Base-by-base conservation (phyloP, 2,797 vertebrate species). In the Salmo trutta region DNA sequence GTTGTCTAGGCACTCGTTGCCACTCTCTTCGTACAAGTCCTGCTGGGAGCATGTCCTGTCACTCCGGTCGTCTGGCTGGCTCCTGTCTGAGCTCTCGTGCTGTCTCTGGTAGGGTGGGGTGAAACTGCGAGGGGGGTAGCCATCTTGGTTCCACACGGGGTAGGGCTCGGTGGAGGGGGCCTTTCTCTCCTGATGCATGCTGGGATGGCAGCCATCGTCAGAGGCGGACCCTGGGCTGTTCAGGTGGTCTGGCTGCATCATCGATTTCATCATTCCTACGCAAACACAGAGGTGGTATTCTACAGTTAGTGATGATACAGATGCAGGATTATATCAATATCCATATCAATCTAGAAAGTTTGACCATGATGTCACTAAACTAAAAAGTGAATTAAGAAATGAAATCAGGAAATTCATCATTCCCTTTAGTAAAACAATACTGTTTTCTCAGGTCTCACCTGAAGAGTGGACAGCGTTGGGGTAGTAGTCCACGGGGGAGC, bases 401-500 rank as follows among this genome's bases (percentile, higher is more conserved):
- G 0, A n/a, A 59, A 59, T 59, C 56, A 59, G n/a, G 56, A n/a
- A n/a, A 19, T 59, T 59, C 19, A 59, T 59, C n/a, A 59, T 21
- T n/a, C 41, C 8, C 56, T 59, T 59, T 10, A 10, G 56, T n/a
- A 59, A 47, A 47, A 59, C 6, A n/a, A n/a, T 14, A 14, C 41
- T 14, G 14, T 47, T 59, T n/a, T 59, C 19, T n/a, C 56, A 66
- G 21, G 70, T 21, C 81, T 90, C 79, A 99, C 97, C 96, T 80
- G 98, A 95, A 68, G 97, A 96, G 78, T 97, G 97, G 75, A 99
- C 94, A 10, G 95, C 88, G 1, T 95, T 92, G 8, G 97, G 93
- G 83, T 98, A 99, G 91, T 96, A 99, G 83, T 99, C 98, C 76
- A 97, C 96, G 0, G 97, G 93, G 51, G 97, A 94, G 51, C 96